These are phyloP conservation scores for Drosophila virilis DNA, from an alignment of 1,140 invertebrate species.

Conservation along the genomic window DNA sequence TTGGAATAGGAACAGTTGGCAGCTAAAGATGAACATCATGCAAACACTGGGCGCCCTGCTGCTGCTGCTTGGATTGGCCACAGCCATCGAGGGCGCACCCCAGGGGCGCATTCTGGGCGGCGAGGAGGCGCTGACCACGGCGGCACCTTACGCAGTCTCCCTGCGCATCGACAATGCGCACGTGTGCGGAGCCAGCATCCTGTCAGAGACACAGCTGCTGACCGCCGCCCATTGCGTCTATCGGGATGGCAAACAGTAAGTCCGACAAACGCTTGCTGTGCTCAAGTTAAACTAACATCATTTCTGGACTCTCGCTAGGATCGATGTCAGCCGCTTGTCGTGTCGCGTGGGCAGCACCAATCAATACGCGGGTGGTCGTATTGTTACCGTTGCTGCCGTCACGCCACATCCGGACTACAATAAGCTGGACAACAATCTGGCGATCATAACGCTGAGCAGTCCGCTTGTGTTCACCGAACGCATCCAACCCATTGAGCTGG, in stretches of 20 bases:
- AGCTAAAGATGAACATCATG: conserved; percentile 1
- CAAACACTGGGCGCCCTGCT: conserved; percentile 7
- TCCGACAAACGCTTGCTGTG: background rate
- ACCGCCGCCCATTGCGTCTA: conserved; percentile 73
- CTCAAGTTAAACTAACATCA: background rate
- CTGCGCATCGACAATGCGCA: conserved; percentile 72
- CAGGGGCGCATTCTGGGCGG: conserved; percentile 67
- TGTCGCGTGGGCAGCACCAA: conserved; percentile 76
- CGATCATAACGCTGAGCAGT: conserved; percentile 75
- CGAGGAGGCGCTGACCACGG: conserved; percentile 47
- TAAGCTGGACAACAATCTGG: conserved; percentile 85
- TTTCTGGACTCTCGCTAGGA: conserved; percentile 18
- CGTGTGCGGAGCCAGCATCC: conserved; percentile 65
- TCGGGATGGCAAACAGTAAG: conserved; percentile 60
- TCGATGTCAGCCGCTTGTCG: conserved; percentile 50
- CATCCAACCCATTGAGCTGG: conserved; percentile 39
- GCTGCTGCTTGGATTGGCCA: conserved; percentile 1
- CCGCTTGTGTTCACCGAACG: conserved; percentile 46
- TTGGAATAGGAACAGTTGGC: background rate
- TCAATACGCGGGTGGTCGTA: conserved; percentile 70
- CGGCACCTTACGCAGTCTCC: conserved; percentile 61
- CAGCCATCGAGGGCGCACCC: background rate
- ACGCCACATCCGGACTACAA: conserved; percentile 80
- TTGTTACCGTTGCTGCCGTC: conserved; percentile 35
- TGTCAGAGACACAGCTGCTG: conserved; percentile 46